Percentiles rank a stretch among this genome's conserved stretches.
phyloP scores from a whole-genome alignment of 2,888 invertebrate genomes.

The Tribolium freemani region DNA sequence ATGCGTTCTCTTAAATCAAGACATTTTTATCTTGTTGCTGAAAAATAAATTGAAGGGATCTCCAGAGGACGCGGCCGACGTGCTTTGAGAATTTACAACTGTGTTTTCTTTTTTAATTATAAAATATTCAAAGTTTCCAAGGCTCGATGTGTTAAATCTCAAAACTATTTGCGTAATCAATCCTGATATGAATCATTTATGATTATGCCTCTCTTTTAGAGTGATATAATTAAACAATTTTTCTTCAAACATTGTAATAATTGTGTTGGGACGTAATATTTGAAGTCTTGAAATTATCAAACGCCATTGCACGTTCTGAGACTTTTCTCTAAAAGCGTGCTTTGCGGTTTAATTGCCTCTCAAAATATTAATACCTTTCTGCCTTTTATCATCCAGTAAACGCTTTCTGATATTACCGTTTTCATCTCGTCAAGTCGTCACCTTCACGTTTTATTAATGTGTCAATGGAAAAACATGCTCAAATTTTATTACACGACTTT shows the following conservation, averaged over 20 bases:
- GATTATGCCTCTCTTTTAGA: no score
- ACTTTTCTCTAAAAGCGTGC: conserved; percentile 30
- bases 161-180: background rate
- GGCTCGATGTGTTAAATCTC: background rate
- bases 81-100: background rate
- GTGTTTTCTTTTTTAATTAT: background rate
- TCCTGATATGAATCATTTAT: no score
- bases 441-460: conserved; percentile 35
- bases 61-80: background rate
- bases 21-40: conserved; percentile 21
- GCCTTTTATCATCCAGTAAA: conserved; percentile 39
- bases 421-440: conserved; percentile 32
- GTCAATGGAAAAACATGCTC: conserved; percentile 18
- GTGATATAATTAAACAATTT: no score
- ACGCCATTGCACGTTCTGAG: conserved; percentile 5
- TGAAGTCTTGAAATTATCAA: conserved; percentile 15
- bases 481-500: conserved; percentile 6
- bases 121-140: background rate
- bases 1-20: conserved; percentile 10
- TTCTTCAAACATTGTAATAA: background rate
- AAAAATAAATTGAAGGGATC: conserved; percentile 12
- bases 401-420: conserved; percentile 30
- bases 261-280: conserved; percentile 10
- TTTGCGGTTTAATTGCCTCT: conserved; percentile 42
- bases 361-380: conserved; percentile 43